phyloP scores from a whole-genome alignment of 2,797 vertebrate species.

The Orientallactaga sibirica region DNA sequence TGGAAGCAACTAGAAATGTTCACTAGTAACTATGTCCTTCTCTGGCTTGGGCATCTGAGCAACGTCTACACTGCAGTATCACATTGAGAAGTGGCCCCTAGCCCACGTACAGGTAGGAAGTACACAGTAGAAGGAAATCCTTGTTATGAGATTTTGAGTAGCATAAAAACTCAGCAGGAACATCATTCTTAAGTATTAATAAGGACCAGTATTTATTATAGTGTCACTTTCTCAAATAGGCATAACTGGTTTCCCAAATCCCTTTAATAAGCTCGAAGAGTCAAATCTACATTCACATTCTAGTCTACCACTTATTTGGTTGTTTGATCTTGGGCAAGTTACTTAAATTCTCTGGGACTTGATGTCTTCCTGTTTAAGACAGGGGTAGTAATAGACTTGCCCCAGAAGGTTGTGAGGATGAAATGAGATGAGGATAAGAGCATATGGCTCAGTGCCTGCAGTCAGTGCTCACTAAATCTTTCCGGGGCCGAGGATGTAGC shows the following conservation, averaged over 20 bases:
- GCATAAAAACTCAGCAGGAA: not conserved
- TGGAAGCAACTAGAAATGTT: not conserved
- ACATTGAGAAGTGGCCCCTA: accelerated
- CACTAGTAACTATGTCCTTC: no score
- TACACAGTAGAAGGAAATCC: not conserved
- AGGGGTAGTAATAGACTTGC: not conserved
- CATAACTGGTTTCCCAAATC: not conserved
- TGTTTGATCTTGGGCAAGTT: slow-evolving; percentile 21
- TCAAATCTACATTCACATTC: slow-evolving; percentile 7
- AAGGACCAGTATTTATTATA: slow-evolving; percentile 48
- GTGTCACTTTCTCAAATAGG: slow-evolving; percentile 59
- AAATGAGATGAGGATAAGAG: not conserved
- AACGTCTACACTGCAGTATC: not conserved
- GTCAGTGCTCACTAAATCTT: not conserved
- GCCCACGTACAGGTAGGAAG: not conserved
- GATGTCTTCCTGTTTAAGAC: not conserved
- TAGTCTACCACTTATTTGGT: not conserved
- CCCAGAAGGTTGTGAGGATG: not conserved
- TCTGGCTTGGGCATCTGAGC: not conserved
- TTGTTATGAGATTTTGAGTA: not conserved
- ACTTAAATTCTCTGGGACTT: slow-evolving; percentile 3
- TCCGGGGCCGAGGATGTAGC: not conserved
- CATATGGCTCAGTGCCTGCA: not conserved
- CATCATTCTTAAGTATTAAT: slow-evolving; percentile 22
- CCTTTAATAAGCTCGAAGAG: slow-evolving; percentile 38